Base-by-base conservation (phyloP, 2,113 vertebrate species). In the Gymnarchus niloticus region DNA sequence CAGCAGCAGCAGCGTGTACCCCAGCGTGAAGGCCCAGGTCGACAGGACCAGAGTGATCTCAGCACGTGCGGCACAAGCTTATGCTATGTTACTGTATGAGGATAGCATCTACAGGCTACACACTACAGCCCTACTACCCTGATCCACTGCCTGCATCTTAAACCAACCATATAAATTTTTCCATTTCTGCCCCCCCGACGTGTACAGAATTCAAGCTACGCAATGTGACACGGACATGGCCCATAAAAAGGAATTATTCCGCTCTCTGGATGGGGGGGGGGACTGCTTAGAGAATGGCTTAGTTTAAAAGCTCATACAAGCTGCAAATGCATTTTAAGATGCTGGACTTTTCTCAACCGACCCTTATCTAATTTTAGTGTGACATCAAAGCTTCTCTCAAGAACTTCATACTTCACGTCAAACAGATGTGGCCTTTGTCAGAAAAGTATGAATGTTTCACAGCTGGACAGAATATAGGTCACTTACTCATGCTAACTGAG, bases 281-380 rank as follows among this genome's bases (percentile, higher is more conserved):
- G 28, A 87, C 21, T 12, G 85, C 84, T 81, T 56, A 3, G 44
- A 37, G 28, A 69, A 7, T 17, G 57, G 84, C 52, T 73, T 73
- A 0, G 37, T 54, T 61, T 52, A 21, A 86, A 80, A 86, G 56
- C 33, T 86, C 85, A 49, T 56, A 83, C 54, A 33, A 77, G 73
- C 52, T 9, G 48, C 59, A 83, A 80, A 80, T 65, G 78, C 81
- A 56, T 52, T 83, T 25, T 57, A 76, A 85, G 7, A 88, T 17
- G 73, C 9, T 44, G 9, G 52, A 78, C 77, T 52, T 73, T 33
- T n/a, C 77, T 51, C 37, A 59, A 76, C 23, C 23, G 14, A 46
- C 86, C 52, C 37, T 57, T 17, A 83, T 85, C 83, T 85, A 88
- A 90, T 87, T 87, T 83, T 46, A 86, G 77, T 23, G n/a, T 28